Conservation (phyloP, 2,113 vertebrate species). For the Stomatorhinus ivindoensis region DNA sequence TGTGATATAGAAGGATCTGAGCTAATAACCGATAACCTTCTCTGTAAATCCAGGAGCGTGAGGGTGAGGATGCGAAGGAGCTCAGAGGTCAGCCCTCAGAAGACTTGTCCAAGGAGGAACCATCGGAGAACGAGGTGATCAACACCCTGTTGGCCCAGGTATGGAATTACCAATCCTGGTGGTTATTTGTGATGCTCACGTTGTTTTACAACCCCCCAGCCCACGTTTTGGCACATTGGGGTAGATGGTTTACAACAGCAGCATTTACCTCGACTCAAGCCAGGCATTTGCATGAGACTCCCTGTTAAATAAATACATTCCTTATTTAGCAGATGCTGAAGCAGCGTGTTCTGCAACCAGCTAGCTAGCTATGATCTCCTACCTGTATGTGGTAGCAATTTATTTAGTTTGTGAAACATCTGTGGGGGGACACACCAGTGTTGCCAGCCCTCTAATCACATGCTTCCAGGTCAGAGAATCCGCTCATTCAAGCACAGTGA, state of each 20-base stretch:
- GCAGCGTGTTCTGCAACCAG: not conserved
- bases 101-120: not conserved
- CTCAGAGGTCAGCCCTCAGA: not conserved
- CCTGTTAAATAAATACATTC: not conserved
- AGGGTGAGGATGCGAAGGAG: not conserved
- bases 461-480: not conserved
- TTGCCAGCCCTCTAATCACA: not conserved
- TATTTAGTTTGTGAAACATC: not conserved
- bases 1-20: not conserved
- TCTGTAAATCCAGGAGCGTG: not conserved
- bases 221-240: not conserved
- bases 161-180: not conserved
- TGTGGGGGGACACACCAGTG: not conserved
- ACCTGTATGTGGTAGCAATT: not conserved
- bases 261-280: not conserved
- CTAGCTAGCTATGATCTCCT: too few relatives aligned
- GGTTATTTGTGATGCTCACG: not conserved
- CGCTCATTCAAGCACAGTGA: not conserved
- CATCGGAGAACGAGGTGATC: not conserved
- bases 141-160: not conserved
- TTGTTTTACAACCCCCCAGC: not conserved
- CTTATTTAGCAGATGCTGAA: not conserved
- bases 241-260: not conserved
- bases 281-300: not conserved
- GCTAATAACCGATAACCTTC: not conserved